Percentiles rank a stretch among this genome's conserved stretches.
These are phyloP conservation scores for Nomada ruficornis DNA, from an alignment of 2,888 invertebrate genomes.

Conservation along the genomic window DNA sequence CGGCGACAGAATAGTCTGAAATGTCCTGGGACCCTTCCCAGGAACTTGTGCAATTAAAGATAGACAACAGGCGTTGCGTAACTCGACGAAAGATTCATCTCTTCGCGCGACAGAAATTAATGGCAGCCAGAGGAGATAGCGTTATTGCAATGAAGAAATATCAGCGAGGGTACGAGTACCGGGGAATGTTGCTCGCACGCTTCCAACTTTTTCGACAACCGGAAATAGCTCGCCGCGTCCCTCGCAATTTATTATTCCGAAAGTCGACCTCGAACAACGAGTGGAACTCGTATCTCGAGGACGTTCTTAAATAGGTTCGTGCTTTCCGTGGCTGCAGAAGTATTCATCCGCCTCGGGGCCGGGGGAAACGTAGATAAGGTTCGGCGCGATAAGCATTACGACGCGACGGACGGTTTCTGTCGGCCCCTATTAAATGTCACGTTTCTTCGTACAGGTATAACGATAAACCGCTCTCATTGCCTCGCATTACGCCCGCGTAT, in stretches of 20 bases:
- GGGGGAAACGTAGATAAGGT: conserved; percentile 45
- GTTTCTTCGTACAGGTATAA: conserved; percentile 48
- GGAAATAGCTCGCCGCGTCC: background rate
- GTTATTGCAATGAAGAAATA: background rate
- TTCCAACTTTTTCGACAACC: background rate
- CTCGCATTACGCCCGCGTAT: conserved; percentile 33
- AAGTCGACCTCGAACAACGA: conserved; percentile 2
- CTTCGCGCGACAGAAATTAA: conserved; percentile 52
- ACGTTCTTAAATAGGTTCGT: conserved; percentile 3
- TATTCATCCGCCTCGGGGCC: conserved; percentile 15
- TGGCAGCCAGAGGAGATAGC: background rate
- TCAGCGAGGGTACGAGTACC: background rate
- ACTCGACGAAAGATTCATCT: conserved; percentile 58
- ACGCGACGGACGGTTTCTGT: conserved; percentile 23
- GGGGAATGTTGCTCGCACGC: background rate
- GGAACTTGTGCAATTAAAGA: conserved; percentile 64
- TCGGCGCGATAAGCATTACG: conserved; percentile 35
- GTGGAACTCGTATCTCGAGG: conserved; percentile 4
- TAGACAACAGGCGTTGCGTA: conserved; percentile 59
- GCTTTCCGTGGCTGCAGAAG: background rate
- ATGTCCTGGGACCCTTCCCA: conserved; percentile 74
- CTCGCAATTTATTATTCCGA: background rate
- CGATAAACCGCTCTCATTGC: conserved; percentile 40
- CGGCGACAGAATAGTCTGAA: conserved; percentile 68
- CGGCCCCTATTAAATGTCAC: conserved; percentile 37